Evolutionary conservation across 1,140 invertebrate genomes (phyloP).

Genomic region (Drosophila watanabei): DNA sequence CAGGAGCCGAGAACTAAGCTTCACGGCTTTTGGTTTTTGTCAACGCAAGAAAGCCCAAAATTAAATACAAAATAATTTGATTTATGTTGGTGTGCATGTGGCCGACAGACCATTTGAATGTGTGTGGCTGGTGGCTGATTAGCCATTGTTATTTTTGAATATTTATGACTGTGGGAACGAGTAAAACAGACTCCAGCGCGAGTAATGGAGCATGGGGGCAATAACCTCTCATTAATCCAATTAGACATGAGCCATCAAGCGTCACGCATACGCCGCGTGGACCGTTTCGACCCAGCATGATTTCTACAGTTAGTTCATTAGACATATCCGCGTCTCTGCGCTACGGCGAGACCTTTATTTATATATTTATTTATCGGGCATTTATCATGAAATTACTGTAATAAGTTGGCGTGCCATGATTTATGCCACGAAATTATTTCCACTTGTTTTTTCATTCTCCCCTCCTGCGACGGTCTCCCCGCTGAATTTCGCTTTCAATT

Average conservation of each 20-base stretch:
- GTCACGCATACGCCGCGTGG: slow-evolving; percentile 47
- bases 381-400: slow-evolving; percentile 72
- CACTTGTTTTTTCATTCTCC: slow-evolving; percentile 32
- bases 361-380: slow-evolving; percentile 63
- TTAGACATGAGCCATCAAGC: slow-evolving; percentile 34
- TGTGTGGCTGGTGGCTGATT: slow-evolving; percentile 33
- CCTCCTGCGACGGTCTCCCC: not conserved
- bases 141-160: slow-evolving; percentile 47
- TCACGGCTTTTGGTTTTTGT: slow-evolving; percentile 62
- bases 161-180: slow-evolving; percentile 18
- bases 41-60: slow-evolving; percentile 49
- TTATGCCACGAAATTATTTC: slow-evolving; percentile 50
- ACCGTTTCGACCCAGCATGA: slow-evolving; percentile 12
- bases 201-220: slow-evolving; percentile 1
- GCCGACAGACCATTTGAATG: slow-evolving; percentile 9
- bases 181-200: not conserved
- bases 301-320: slow-evolving; percentile 30
- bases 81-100: slow-evolving; percentile 52
- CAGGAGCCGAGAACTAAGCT: slow-evolving; percentile 43
- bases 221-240: slow-evolving; percentile 40
- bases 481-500: slow-evolving; percentile 54
- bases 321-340: slow-evolving; percentile 3
- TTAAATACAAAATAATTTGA: slow-evolving; percentile 75
- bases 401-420: slow-evolving; percentile 52
- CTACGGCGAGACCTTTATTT: slow-evolving; percentile 25